Percentiles rank a stretch among this genome's conserved stretches.
phyloP scores from a whole-genome alignment of 2,888 invertebrate genomes.

The Acanthococcus lagerstroemiae region DNA sequence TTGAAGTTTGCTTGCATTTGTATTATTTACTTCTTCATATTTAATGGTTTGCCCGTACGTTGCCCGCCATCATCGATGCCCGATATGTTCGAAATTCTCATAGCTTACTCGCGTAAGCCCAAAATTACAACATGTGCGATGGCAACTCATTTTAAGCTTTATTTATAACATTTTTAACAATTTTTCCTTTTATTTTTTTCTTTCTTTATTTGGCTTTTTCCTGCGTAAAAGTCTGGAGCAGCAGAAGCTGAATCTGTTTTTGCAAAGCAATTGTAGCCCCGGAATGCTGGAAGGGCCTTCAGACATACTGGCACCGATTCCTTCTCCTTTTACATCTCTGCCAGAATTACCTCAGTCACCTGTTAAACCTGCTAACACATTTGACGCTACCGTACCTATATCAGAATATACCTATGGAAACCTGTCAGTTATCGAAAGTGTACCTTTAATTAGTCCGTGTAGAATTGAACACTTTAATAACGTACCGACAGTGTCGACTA shows the following conservation, averaged over 20 bases:
- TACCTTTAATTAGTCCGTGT: conserved; percentile 27
- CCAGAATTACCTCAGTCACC: conserved; percentile 29
- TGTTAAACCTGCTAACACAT: conserved; percentile 28
- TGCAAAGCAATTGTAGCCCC: conserved; percentile 21
- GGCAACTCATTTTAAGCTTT: background rate
- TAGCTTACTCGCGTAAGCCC: too few relatives aligned
- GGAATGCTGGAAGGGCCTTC: conserved; percentile 29
- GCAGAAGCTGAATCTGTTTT: conserved; percentile 29
- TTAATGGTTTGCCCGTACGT: too few relatives aligned
- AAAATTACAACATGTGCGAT: too few relatives aligned
- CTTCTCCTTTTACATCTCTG: conserved; percentile 23
- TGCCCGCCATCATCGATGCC: too few relatives aligned
- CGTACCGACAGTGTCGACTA: conserved; percentile 6
- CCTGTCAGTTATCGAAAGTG: conserved; percentile 26
- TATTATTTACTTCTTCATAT: too few relatives aligned
- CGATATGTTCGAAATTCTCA: too few relatives aligned
- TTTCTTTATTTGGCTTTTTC: conserved; percentile 23
- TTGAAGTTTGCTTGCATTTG: too few relatives aligned
- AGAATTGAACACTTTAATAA: conserved; percentile 22
- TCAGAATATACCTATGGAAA: conserved; percentile 26
- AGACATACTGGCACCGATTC: conserved; percentile 26
- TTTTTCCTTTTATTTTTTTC: conserved; percentile 13
- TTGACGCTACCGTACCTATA: conserved; percentile 27
- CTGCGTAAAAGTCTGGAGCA: conserved; percentile 25
- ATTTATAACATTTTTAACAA: conserved; percentile 16